Conservation (phyloP, 2,797 vertebrate genomes). For the Cygnus olor region DNA sequence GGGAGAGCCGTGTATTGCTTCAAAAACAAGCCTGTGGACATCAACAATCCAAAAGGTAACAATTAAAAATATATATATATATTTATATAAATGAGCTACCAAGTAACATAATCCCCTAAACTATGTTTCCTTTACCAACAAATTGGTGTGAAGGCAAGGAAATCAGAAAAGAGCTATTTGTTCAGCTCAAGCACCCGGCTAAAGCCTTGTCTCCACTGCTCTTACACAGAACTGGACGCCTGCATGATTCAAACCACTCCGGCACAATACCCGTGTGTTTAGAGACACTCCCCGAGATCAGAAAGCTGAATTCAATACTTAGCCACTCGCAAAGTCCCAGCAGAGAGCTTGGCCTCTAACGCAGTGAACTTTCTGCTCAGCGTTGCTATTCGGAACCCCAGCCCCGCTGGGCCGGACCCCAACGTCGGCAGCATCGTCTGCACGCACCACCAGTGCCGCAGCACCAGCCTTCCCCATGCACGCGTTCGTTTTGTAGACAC, state of each 20-base stretch:
- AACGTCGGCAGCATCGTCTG: neutral
- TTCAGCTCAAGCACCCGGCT: neutral
- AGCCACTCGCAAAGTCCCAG: constrained; percentile 37
- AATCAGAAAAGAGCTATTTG: constrained; percentile 45
- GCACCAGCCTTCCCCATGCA: neutral
- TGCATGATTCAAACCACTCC: constrained; percentile 1
- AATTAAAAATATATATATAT: neutral
- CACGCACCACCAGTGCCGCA: neutral
- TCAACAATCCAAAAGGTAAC: neutral
- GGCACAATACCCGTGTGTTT: neutral
- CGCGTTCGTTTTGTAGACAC: neutral
- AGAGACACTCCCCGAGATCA: constrained; percentile 28
- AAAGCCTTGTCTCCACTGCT: neutral
- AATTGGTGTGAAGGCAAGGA: constrained; percentile 21
- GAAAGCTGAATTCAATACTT: constrained; percentile 66
- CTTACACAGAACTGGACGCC: neutral
- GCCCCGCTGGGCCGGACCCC: neutral
- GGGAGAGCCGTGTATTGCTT: constrained; percentile 37
- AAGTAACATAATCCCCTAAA: neutral
- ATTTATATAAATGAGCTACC: neutral
- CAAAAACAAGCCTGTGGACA: constrained; percentile 52
- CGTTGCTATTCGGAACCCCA: neutral
- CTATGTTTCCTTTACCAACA: neutral
- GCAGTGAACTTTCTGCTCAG: constrained; percentile 46
- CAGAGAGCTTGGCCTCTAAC: neutral